Evolutionary conservation across 2,888 invertebrate genomes (phyloP).

Genomic region (Polyploca ridens): DNA sequence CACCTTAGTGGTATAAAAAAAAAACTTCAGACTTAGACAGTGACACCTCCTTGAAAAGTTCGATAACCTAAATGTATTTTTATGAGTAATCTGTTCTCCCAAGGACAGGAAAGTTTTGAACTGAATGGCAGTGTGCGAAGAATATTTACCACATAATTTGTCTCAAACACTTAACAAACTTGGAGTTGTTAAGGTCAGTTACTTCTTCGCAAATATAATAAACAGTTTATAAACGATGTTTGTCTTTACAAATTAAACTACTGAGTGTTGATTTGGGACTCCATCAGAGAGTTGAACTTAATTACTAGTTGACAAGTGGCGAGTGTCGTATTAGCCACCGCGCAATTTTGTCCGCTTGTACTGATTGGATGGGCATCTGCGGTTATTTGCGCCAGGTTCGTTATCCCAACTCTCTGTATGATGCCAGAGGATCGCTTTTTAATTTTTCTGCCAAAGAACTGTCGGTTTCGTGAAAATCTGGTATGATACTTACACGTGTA

Average conservation of each 20-base stretch:
- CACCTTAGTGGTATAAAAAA: no score
- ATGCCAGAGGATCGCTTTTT: neutral
- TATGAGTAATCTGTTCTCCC: no score
- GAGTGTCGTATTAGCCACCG: neutral
- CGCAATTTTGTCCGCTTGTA: neutral
- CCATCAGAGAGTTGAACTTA: neutral
- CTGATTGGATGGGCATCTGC: neutral
- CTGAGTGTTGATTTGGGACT: neutral
- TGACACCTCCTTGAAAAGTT: no score
- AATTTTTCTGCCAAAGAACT: no score
- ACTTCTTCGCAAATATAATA: neutral
- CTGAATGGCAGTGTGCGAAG: neutral
- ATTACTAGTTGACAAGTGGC: neutral
- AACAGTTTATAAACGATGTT: slow-evolving; percentile 1
- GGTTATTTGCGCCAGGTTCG: neutral
- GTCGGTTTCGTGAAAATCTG: no score
- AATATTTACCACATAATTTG: no score
- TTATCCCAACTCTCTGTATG: neutral
- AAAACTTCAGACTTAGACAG: no score
- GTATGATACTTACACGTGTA: no score
- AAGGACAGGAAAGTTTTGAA: neutral
- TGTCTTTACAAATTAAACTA: neutral
- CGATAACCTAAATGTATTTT: no score
- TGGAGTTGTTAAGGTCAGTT: neutral
- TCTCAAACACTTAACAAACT: no score